These are phyloP conservation scores for Sebastes melanostomus DNA, from an alignment of 2,797 vertebrate genomes.

Conservation along the genomic window DNA sequence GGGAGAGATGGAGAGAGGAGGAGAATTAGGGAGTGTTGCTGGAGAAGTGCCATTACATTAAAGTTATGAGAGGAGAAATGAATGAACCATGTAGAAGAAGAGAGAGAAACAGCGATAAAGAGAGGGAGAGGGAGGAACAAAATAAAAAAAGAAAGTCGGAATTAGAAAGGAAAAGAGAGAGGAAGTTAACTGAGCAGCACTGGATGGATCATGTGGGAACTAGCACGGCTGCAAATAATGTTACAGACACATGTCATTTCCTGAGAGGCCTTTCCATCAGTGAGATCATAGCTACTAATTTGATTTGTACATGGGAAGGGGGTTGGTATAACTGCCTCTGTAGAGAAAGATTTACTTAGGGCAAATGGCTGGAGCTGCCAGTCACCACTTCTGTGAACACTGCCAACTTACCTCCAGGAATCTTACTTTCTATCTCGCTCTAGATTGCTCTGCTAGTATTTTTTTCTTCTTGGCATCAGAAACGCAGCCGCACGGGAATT, in stretches of 20 bases:
- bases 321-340: constrained; percentile 33
- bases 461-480: constrained; percentile 1
- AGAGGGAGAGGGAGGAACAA: not conserved
- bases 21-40: constrained; percentile 40
- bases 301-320: constrained; percentile 53
- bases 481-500: not conserved
- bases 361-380: constrained; percentile 29
- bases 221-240: constrained; percentile 51
- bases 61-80: constrained; percentile 52
- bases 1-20: constrained; percentile 7
- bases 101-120: constrained; percentile 14
- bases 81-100: constrained; percentile 14
- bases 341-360: constrained; percentile 40
- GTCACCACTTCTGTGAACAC: not conserved
- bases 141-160: not conserved
- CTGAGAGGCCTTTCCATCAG: constrained; percentile 64
- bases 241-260: constrained; percentile 62
- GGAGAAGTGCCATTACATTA: constrained; percentile 43
- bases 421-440: not conserved
- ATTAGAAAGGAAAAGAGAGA: not conserved
- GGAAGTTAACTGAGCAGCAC: constrained; percentile 11
- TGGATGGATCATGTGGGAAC: constrained; percentile 39
- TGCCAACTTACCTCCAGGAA: not conserved
- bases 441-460: not conserved
- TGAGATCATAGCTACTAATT: constrained; percentile 68